phyloP scores from a whole-genome alignment of 2,888 invertebrate genomes.

The Perdita meconis region DNA sequence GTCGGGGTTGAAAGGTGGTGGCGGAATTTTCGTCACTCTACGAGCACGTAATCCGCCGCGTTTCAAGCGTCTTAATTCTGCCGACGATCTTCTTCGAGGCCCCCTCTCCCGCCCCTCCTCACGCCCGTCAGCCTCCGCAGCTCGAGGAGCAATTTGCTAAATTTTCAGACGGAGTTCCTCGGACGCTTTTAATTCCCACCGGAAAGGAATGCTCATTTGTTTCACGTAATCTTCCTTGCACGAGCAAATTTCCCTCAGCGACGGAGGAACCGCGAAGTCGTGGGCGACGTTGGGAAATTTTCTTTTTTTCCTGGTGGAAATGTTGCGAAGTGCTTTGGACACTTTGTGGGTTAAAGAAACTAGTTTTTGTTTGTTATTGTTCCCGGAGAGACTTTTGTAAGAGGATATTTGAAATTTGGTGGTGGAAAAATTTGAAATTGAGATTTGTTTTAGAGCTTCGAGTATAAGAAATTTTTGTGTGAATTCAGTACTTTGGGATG shows the following conservation, averaged over 20 bases:
- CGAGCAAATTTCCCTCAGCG: background rate
- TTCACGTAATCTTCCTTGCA: slow-evolving; percentile 26
- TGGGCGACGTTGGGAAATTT: background rate
- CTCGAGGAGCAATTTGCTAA: slow-evolving; percentile 21
- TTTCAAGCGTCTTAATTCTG: slow-evolving; percentile 40
- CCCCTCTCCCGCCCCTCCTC: background rate
- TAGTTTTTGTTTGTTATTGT: no score
- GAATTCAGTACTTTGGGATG: no score
- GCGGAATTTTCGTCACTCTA: slow-evolving; percentile 31
- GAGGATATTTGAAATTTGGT: no score
- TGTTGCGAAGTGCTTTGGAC: background rate
- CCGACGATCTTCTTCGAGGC: slow-evolving; percentile 8
- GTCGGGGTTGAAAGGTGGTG: background rate
- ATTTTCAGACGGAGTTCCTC: slow-evolving; percentile 28
- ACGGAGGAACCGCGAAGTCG: background rate
- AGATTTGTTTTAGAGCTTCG: no score
- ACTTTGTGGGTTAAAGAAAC: no score
- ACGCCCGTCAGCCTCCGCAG: no score
- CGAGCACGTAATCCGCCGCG: slow-evolving; percentile 22
- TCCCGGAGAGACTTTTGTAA: no score
- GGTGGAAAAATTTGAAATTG: no score
- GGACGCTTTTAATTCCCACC: slow-evolving; percentile 43
- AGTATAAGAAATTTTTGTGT: no score
- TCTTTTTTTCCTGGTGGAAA: background rate
- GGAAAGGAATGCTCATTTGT: slow-evolving; percentile 22